phyloP scores from a whole-genome alignment of 2,888 invertebrate genomes.

The Malacosoma neustria region DNA sequence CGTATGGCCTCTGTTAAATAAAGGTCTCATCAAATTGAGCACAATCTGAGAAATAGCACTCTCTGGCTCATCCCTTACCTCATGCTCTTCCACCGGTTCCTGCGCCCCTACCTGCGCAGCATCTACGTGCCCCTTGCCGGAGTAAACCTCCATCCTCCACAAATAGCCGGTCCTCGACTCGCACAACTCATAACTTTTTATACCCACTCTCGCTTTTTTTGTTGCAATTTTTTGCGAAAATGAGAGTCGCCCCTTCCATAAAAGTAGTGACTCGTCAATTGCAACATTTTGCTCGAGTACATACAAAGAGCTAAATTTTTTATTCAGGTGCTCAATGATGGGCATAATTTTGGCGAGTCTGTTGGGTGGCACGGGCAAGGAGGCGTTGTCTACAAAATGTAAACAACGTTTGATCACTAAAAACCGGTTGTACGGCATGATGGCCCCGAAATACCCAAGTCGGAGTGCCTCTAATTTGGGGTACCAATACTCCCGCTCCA shows the following conservation, averaged over 20 bases:
- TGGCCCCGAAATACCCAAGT: too few species aligned
- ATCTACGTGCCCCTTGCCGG: too few species aligned
- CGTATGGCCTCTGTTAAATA: conserved; percentile 16
- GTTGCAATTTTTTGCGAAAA: conserved; percentile 3
- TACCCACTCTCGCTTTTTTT: conserved; percentile 3
- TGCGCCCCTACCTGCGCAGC: background rate
- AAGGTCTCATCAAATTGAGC: conserved; percentile 11
- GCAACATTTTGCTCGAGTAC: background rate
- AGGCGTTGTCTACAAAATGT: background rate
- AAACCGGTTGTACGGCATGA: background rate
- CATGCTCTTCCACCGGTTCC: conserved; percentile 1
- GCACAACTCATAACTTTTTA: conserved; percentile 7
- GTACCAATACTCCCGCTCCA: background rate
- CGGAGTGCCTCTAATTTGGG: background rate
- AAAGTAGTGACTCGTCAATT: conserved; percentile 5
- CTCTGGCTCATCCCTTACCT: conserved; percentile 5
- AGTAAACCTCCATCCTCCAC: conserved; percentile 16
- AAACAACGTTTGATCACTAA: background rate
- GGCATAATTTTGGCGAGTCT: background rate
- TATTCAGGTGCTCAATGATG: background rate
- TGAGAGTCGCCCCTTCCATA: conserved; percentile 3
- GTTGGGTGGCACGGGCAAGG: background rate
- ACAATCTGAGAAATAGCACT: conserved; percentile 9
- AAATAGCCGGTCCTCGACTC: conserved; percentile 11
- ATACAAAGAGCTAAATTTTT: background rate